Evolutionary conservation across 92 coral and sea anemone genomes (phyloP).

Genomic region (Montipora capitata): DNA sequence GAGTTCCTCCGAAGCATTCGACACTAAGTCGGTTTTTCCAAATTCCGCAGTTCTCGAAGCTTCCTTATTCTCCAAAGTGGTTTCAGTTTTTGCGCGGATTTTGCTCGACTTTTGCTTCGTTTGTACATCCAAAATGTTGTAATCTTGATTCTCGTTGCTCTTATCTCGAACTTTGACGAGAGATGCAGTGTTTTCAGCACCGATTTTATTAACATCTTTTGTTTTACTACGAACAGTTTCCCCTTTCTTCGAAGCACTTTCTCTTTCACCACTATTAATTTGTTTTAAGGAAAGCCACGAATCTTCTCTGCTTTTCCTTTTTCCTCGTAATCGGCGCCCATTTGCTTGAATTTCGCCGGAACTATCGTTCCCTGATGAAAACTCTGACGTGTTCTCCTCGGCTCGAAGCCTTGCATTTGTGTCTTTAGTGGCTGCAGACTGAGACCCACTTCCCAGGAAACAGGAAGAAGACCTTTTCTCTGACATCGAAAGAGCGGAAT

Average conservation of each 20-base stretch:
- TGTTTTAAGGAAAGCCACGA: slow-evolving; percentile 44
- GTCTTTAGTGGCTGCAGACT: slow-evolving; percentile 34
- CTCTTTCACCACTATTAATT: not conserved
- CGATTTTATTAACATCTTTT: slow-evolving; percentile 20
- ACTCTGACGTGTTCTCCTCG: slow-evolving; percentile 64
- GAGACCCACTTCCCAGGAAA: slow-evolving; percentile 49
- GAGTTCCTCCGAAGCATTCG: slow-evolving; percentile 45
- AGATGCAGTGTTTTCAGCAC: slow-evolving; percentile 25
- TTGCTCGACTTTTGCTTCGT: slow-evolving; percentile 41
- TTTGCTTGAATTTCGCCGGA: slow-evolving; percentile 72
- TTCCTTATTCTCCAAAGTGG: slow-evolving; percentile 60
- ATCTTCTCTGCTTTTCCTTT: slow-evolving; percentile 68
- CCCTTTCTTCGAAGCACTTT: slow-evolving; percentile 3
- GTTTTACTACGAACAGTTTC: slow-evolving; percentile 11
- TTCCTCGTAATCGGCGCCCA: slow-evolving; percentile 68
- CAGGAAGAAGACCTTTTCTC: slow-evolving; percentile 79
- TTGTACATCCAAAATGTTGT: slow-evolving; percentile 26
- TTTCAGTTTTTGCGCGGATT: slow-evolving; percentile 41
- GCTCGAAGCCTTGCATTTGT: slow-evolving; percentile 39
- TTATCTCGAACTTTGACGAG: slow-evolving; percentile 15
- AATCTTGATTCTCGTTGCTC: slow-evolving; percentile 6
- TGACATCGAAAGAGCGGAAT: slow-evolving; percentile 77
- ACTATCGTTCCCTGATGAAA: slow-evolving; percentile 85
- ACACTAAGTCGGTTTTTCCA: slow-evolving; percentile 26
- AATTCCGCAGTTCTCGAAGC: slow-evolving; percentile 40